Evolutionary conservation across 1,140 invertebrate species (phyloP).

Genomic region (Philaenus spumarius): DNA sequence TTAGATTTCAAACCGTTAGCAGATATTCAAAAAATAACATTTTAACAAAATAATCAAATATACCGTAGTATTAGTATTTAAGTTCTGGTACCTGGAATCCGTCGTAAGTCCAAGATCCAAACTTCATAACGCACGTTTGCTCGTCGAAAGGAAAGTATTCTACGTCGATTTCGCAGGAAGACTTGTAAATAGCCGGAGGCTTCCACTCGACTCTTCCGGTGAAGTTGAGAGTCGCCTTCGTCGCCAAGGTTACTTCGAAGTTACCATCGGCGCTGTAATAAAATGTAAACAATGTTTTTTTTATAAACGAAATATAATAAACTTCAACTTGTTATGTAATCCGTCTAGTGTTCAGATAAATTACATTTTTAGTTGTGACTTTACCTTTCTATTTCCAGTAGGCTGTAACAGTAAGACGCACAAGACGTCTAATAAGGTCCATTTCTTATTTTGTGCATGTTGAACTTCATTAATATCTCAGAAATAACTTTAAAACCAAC

Average conservation of each 20-base stretch:
- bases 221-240: constrained; percentile 89
- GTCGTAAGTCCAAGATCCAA: constrained; percentile 93
- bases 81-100: constrained; percentile 95
- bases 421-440: too few relatives aligned
- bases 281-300: too few relatives aligned
- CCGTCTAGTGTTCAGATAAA: too few relatives aligned
- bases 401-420: too few relatives aligned
- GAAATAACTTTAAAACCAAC: too few relatives aligned
- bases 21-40: neutral
- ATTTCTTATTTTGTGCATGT: too few relatives aligned
- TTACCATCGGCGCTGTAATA: constrained; percentile 88
- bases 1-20: neutral
- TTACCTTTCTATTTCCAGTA: too few relatives aligned
- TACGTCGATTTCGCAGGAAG: constrained; percentile 90
- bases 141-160: constrained; percentile 94
- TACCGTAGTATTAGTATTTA: neutral
- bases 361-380: too few relatives aligned
- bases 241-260: constrained; percentile 94
- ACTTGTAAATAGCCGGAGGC: constrained; percentile 93
- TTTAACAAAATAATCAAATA: neutral
- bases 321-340: too few relatives aligned
- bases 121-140: constrained; percentile 91
- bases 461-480: too few relatives aligned
- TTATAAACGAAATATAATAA: too few relatives aligned
- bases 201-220: constrained; percentile 90